These are phyloP conservation scores for Caenorhabditis becei DNA, from an alignment of 2,888 invertebrate species.

Conservation along the genomic window DNA sequence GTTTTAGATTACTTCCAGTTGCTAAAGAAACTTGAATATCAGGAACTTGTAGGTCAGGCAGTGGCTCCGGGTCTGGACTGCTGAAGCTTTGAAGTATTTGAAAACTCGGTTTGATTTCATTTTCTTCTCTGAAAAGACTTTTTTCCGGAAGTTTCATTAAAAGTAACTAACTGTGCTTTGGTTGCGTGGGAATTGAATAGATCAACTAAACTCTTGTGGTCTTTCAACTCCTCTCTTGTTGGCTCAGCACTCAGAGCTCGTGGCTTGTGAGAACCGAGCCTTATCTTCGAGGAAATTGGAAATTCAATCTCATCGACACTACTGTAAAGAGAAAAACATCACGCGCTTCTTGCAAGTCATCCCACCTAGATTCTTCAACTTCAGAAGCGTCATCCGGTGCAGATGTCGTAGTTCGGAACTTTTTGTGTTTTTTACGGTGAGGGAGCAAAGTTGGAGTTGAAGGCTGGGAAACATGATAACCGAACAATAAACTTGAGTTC, in stretches of 20 bases:
- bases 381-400: conserved; percentile 42
- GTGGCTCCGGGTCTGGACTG: background rate
- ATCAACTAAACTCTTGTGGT: conserved; percentile 57
- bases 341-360: background rate
- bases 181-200: conserved; percentile 54
- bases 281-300: conserved; percentile 68
- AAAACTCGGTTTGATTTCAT: conserved; percentile 33
- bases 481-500: background rate
- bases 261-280: conserved; percentile 35
- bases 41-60: conserved; percentile 1
- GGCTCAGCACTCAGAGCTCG: conserved; percentile 59
- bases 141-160: background rate
- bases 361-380: conserved; percentile 35
- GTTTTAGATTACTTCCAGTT: conserved; percentile 21
- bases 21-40: conserved; percentile 22
- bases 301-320: conserved; percentile 65
- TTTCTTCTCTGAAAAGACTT: conserved; percentile 9
- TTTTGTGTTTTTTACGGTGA: conserved; percentile 44
- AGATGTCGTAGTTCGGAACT: conserved; percentile 42
- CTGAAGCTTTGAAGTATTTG: conserved; percentile 35
- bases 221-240: conserved; percentile 56
- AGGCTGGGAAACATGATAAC: conserved; percentile 30
- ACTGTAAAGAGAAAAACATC: conserved; percentile 28
- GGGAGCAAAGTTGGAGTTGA: conserved; percentile 29
- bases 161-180: background rate